These are phyloP conservation scores for Copidosoma floridanum DNA, from an alignment of 1,140 invertebrate species.

Conservation along the genomic window DNA sequence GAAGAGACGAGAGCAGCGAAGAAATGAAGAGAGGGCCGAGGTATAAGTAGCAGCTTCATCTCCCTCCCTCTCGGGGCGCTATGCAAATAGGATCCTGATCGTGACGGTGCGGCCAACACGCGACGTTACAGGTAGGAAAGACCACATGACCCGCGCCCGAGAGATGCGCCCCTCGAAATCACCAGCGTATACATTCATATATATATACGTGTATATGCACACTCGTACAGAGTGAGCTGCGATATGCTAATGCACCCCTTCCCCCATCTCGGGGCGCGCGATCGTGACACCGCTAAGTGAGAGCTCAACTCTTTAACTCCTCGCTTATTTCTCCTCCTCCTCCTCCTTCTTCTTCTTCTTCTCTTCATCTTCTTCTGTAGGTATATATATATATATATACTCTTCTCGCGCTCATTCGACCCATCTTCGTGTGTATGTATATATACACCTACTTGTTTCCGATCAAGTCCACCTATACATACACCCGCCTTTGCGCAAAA, in stretches of 20 bases:
- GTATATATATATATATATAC: too few species aligned
- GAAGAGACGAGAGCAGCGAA: background rate
- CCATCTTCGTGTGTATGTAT: too few species aligned
- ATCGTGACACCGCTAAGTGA: conserved; percentile 37
- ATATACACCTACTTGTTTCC: too few species aligned
- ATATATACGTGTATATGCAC: background rate
- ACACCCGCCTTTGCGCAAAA: too few species aligned
- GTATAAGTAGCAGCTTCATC: conserved; percentile 34
- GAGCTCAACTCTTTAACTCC: conserved; percentile 17
- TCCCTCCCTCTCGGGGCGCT: conserved; percentile 38
- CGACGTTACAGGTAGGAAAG: conserved; percentile 20
- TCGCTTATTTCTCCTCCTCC: background rate
- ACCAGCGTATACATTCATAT: background rate
- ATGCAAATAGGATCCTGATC: conserved; percentile 49
- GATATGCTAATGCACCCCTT: conserved; percentile 44
- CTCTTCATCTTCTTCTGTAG: too few species aligned
- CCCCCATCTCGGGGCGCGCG: too few species aligned
- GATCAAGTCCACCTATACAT: too few species aligned
- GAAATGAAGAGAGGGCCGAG: conserved; percentile 4
- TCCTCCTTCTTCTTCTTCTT: background rate
- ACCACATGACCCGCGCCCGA: conserved; percentile 10
- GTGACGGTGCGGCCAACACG: conserved; percentile 38
- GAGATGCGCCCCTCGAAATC: background rate
- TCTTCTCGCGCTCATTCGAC: too few species aligned
- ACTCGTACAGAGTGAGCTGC: conserved; percentile 13